Conservation (phyloP, 2,888 invertebrate species). For the Lysandra bellargus region DNA sequence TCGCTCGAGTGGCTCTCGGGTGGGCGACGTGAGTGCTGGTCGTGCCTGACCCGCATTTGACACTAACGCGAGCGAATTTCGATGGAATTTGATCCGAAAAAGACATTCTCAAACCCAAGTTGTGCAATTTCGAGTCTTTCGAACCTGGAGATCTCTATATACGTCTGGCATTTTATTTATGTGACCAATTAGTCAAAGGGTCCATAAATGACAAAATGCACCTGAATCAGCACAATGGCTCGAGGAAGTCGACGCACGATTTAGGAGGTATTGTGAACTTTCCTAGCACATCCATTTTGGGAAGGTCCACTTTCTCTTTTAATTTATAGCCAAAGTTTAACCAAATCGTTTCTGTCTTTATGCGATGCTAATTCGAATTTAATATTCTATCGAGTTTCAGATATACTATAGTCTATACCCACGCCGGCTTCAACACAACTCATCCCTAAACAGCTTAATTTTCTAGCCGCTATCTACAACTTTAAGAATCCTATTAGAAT, state of each 20-base stretch:
- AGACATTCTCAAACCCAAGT: background rate
- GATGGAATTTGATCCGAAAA: constrained; percentile 18
- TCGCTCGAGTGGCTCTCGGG: background rate
- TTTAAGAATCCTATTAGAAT: constrained; percentile 2
- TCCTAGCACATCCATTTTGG: constrained; percentile 28
- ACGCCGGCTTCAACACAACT: background rate
- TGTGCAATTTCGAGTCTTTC: background rate
- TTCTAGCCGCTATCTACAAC: background rate
- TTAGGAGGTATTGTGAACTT: constrained; percentile 24
- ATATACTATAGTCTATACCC: background rate
- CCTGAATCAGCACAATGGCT: constrained; percentile 22
- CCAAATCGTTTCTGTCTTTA: background rate
- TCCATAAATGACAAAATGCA: constrained; percentile 5
- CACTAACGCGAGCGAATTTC: constrained; percentile 17
- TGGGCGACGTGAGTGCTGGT: background rate
- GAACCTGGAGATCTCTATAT: background rate
- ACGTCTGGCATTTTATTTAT: background rate
- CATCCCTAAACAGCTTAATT: constrained; percentile 17
- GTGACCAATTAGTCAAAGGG: background rate
- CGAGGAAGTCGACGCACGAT: constrained; percentile 21
- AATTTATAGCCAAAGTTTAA: constrained; percentile 21
- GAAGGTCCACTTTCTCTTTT: constrained; percentile 9
- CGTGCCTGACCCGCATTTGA: constrained; percentile 20
- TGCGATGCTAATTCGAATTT: background rate
- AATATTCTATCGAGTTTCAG: background rate